Conservation (phyloP, 2,797 vertebrate species). For the Eptatretus atami region DNA sequence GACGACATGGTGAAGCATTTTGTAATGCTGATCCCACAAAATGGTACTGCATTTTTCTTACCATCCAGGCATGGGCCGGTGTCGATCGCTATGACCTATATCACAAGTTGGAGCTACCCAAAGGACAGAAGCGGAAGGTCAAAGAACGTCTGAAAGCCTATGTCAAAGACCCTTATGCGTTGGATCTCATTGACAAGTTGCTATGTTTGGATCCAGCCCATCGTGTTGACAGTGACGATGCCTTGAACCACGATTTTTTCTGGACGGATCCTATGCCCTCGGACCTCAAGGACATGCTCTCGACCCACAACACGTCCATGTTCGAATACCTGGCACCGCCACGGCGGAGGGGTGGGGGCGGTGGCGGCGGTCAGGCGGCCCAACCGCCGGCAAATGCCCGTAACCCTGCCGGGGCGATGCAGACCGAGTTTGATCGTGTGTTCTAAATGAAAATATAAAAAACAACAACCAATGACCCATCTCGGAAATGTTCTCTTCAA, state of each 20-base stretch:
- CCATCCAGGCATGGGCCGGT: slow-evolving; percentile 41
- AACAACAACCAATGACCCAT: background rate
- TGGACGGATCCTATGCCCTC: slow-evolving; percentile 97
- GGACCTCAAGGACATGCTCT: slow-evolving; percentile 90
- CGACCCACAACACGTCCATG: slow-evolving; percentile 90
- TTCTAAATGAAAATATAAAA: slow-evolving; percentile 16
- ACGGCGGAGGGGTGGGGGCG: slow-evolving; percentile 23
- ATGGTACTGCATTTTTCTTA: background rate
- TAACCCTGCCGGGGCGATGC: slow-evolving; percentile 57
- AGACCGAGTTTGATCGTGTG: slow-evolving; percentile 72
- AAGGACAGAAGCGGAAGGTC: slow-evolving; percentile 85
- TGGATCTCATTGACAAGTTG: slow-evolving; percentile 74
- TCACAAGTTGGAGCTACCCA: slow-evolving; percentile 76
- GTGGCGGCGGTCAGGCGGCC: slow-evolving; percentile 33
- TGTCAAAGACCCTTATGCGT: slow-evolving; percentile 57
- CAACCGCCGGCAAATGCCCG: slow-evolving; percentile 69
- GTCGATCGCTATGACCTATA: slow-evolving; percentile 86
- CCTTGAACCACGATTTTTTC: slow-evolving; percentile 91
- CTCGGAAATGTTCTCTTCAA: background rate
- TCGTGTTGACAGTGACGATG: slow-evolving; percentile 63
- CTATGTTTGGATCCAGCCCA: slow-evolving; percentile 60
- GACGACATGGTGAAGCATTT: no score
- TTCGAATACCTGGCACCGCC: slow-evolving; percentile 86
- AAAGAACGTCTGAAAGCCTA: slow-evolving; percentile 88
- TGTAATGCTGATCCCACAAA: no score